phyloP scores from a whole-genome alignment of 1,140 invertebrate species.

The Diabrotica undecimpunctata region DNA sequence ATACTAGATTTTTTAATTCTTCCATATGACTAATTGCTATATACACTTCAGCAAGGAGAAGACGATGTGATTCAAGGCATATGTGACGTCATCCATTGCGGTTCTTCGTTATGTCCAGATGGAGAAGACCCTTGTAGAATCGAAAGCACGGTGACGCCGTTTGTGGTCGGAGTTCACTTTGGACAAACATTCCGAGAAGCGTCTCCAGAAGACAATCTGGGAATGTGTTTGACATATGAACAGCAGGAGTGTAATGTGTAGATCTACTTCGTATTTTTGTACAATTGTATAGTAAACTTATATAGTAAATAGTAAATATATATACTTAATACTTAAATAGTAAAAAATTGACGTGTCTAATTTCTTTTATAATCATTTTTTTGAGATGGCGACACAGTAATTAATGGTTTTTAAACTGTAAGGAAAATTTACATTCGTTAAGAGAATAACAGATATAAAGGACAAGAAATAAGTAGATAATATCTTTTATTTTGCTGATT shows the following conservation, averaged over 20 bases:
- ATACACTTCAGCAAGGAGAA: constrained; percentile 51
- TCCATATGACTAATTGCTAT: no score
- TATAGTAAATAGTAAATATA: background rate
- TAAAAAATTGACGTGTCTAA: background rate
- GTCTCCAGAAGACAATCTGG: constrained; percentile 74
- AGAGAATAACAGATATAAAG: no score
- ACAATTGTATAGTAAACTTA: no score
- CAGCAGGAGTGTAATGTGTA: constrained; percentile 61
- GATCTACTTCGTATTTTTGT: background rate
- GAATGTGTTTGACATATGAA: constrained; percentile 69
- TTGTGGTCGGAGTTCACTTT: constrained; percentile 73
- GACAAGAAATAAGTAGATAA: no score
- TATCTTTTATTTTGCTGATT: no score
- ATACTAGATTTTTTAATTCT: no score
- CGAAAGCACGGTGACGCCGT: constrained; percentile 72
- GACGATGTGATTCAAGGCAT: constrained; percentile 52
- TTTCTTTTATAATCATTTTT: background rate
- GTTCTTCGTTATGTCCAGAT: constrained; percentile 62
- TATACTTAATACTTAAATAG: background rate
- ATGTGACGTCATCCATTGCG: constrained; percentile 73
- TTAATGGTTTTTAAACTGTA: no score
- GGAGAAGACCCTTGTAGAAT: constrained; percentile 60
- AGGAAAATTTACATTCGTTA: no score
- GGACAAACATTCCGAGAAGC: constrained; percentile 58
- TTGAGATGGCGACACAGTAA: background rate